phyloP scores from a whole-genome alignment of 2,113 vertebrate genomes.

The Ascaphus truei region DNA sequence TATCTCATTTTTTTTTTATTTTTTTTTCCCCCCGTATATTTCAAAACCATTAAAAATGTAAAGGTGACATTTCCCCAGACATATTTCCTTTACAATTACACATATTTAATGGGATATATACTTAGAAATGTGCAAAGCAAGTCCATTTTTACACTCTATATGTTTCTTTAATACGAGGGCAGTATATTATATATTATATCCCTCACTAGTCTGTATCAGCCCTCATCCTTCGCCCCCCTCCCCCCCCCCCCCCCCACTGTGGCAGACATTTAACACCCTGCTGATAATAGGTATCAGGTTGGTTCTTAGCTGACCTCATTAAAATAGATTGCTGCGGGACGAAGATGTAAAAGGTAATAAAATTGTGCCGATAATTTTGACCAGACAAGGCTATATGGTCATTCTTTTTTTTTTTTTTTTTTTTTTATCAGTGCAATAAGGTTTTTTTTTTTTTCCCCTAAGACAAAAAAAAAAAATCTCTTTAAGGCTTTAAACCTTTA shows the following conservation, averaged over 20 bases:
- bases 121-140: conserved; percentile 16
- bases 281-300: conserved; percentile 2
- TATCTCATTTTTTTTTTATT: no score
- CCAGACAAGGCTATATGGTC: no score
- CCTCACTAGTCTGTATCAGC: not conserved
- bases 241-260: not conserved
- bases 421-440: no score
- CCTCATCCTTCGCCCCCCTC: no score
- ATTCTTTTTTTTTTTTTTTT: no score
- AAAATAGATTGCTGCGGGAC: not conserved
- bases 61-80: conserved; percentile 16
- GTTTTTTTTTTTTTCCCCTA: no score
- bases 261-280: not conserved
- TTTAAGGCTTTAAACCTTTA: no score
- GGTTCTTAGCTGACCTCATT: conserved; percentile 22
- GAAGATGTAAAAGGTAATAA: not conserved
- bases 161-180: conserved; percentile 27
- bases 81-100: conserved; percentile 28
- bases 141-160: conserved; percentile 21
- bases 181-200: conserved; percentile 12
- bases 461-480: no score
- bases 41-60: no score
- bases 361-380: not conserved
- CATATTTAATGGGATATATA: conserved; percentile 18
- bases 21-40: no score